Evolutionary conservation across 2,797 vertebrate genomes (phyloP), one percentile per base, ranked within the genome.

Genomic region (Benthosema pterotum): DNA sequence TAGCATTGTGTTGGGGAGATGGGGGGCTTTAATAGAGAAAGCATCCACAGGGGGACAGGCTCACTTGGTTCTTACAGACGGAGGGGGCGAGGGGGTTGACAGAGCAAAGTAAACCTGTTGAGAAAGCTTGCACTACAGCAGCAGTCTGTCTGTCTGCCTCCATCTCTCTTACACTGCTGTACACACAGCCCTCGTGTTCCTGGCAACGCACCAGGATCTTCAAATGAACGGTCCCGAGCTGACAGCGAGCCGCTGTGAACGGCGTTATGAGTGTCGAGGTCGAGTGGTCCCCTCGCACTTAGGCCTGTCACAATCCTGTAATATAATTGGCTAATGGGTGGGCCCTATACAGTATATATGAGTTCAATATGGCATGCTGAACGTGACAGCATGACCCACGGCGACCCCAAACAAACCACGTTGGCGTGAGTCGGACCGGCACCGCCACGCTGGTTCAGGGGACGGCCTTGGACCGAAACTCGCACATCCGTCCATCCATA

Each of bases 201-300:
- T 61, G 59, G 60, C 60, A 52, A 45, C 11, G 50, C 15, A 11
- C 60, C 50, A 8, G 11, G 5, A 50, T 62, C 42, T 52, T 38
- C 52, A 62, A 62, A 62, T 62, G 52, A 52, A 61, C 45, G 52
- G 25, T 52, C 25, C 60, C 43, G 46, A 62, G 60, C 60, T 46
- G 60, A 62, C 60, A 54, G 42, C 42, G 60, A 54, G 51, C 42
- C 47, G 51, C 51, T 54, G 60, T 54, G 60, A 63, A 63, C 32
- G 51, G 50, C 60, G 52, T 52, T 22, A 43, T 52, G 49, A 52
- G 48, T 50, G 38, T 25, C 45, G 60, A 43, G 60, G 38, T 42
- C 45, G 60, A 62, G 22, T 25, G 19, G 50, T 52, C 60, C 32
- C 32, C 32, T 38, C 32, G 32, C 32, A 38, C 32, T 38, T 38